A percentile compares a stretch with the other conserved stretches of the same genome.
Conservation (phyloP, 2,888 invertebrate species). For the Chrysolina americana region DNA sequence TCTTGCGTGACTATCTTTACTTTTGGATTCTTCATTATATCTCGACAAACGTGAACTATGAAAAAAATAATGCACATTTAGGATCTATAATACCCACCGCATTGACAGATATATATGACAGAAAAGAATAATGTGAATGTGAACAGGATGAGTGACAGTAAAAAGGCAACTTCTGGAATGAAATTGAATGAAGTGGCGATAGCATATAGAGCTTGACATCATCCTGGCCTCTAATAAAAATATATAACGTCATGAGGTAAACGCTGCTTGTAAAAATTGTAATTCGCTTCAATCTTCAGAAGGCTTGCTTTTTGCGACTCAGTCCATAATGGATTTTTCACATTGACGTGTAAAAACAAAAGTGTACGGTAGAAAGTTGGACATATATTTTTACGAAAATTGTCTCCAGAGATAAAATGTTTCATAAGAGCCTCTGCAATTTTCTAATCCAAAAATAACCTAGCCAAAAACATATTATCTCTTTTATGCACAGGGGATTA, state of each 20-base stretch:
- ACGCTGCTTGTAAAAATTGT: not conserved
- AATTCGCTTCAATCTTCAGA: not conserved
- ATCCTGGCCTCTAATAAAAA: not conserved
- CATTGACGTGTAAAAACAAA: too few relatives aligned
- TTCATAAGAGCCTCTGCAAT: too few relatives aligned
- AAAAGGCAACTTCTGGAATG: not conserved
- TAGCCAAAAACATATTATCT: too few relatives aligned
- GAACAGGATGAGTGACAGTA: not conserved
- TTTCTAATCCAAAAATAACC: too few relatives aligned
- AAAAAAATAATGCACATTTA: slow-evolving; percentile 24
- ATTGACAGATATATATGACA: not conserved
- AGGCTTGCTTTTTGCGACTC: not conserved
- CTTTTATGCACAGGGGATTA: too few relatives aligned
- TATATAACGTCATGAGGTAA: not conserved
- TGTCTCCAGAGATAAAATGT: too few relatives aligned
- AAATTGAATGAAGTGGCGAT: not conserved
- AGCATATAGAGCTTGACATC: slow-evolving; percentile 1
- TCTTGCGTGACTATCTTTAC: slow-evolving; percentile 26
- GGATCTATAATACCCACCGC: not conserved
- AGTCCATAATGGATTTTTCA: not conserved
- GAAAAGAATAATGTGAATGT: not conserved
- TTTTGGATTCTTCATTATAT: slow-evolving; percentile 28
- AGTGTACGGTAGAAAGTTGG: too few relatives aligned
- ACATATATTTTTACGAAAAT: too few relatives aligned
- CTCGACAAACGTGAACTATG: slow-evolving; percentile 28